Percentiles rank a stretch among this genome's conserved stretches.
Evolutionary conservation across 92 coral and sea anemone species (phyloP).

Genomic region (Epizoanthus illoricatus): DNA sequence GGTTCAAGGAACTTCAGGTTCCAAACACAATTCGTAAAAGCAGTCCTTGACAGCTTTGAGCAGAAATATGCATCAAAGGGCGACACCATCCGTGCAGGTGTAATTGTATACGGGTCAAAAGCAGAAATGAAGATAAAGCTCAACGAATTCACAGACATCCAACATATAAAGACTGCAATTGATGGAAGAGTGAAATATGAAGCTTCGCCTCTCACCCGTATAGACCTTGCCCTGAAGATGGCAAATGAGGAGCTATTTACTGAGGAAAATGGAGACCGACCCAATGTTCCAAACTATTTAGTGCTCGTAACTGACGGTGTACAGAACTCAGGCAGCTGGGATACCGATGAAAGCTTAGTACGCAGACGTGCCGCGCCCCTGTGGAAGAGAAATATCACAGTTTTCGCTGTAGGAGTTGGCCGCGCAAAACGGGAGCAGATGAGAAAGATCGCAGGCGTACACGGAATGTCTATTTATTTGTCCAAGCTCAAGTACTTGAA

Average conservation of each 20-base stretch:
- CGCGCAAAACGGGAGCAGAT: conserved; percentile 12
- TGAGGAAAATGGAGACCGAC: conserved; percentile 29
- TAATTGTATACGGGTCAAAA: conserved; percentile 32
- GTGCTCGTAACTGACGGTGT: conserved; percentile 26
- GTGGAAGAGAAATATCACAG: conserved; percentile 29
- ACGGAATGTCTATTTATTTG: not conserved
- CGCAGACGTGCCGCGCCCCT: conserved; percentile 10
- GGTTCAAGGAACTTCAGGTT: conserved; percentile 3
- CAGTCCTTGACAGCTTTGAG: conserved; percentile 28
- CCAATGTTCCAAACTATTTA: conserved; percentile 19
- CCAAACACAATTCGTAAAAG: conserved; percentile 19
- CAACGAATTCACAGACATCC: conserved; percentile 7
- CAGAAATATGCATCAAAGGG: not conserved
- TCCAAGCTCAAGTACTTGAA: conserved; percentile 8
- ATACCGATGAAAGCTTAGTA: not conserved
- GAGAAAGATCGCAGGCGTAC: conserved; percentile 12
- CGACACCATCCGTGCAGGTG: conserved; percentile 15
- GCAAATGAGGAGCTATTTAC: conserved; percentile 19
- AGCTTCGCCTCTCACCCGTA: conserved; percentile 10
- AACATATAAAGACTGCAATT: conserved; percentile 19
- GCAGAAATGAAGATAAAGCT: conserved; percentile 20
- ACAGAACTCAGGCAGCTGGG: conserved; percentile 13
- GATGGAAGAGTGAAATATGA: not conserved
- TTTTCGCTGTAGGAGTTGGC: conserved; percentile 19
- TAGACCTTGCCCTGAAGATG: conserved; percentile 33